Conservation (phyloP, 2,888 invertebrate genomes). For the Polyploca ridens region DNA sequence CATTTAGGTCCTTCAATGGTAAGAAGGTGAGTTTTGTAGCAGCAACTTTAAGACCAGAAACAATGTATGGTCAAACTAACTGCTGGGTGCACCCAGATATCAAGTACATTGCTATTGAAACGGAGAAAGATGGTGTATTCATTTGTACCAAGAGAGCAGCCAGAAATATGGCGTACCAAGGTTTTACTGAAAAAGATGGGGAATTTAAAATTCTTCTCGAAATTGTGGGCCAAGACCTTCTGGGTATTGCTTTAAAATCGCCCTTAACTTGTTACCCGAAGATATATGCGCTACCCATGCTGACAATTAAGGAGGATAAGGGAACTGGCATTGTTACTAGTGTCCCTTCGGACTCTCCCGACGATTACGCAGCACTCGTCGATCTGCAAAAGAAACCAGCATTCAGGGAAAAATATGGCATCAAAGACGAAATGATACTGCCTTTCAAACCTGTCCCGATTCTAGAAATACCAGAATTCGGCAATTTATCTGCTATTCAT, state of each 20-base stretch:
- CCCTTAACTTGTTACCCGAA: constrained; percentile 93
- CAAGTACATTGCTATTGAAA: constrained; percentile 94
- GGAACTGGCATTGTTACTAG: constrained; percentile 99
- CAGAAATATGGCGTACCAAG: constrained; percentile 98
- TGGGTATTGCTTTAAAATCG: constrained; percentile 93
- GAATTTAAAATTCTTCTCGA: constrained; percentile 88
- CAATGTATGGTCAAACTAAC: constrained; percentile 99
- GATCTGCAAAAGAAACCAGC: constrained; percentile 98
- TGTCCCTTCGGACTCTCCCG: constrained; percentile 99
- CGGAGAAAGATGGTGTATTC: constrained; percentile 90
- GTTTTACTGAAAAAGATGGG: constrained; percentile 92
- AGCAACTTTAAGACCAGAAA: constrained; percentile 99
- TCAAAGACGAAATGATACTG: constrained; percentile 89
- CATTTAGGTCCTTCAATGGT: constrained; percentile 77
- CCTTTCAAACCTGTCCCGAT: constrained; percentile 91
- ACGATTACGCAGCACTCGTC: constrained; percentile 97
- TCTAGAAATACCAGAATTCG: constrained; percentile 95
- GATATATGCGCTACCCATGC: constrained; percentile 98
- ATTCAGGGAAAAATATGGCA: constrained; percentile 95
- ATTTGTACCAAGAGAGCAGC: constrained; percentile 95
- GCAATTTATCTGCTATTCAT: constrained; percentile 92
- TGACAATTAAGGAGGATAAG: constrained; percentile 98
- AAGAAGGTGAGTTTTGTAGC: constrained; percentile 94
- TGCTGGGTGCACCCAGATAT: constrained; percentile 99
- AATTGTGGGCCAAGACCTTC: constrained; percentile 89